Evolutionary conservation across 2,888 invertebrate genomes (phyloP).

Genomic region (Epinotia ramella): DNA sequence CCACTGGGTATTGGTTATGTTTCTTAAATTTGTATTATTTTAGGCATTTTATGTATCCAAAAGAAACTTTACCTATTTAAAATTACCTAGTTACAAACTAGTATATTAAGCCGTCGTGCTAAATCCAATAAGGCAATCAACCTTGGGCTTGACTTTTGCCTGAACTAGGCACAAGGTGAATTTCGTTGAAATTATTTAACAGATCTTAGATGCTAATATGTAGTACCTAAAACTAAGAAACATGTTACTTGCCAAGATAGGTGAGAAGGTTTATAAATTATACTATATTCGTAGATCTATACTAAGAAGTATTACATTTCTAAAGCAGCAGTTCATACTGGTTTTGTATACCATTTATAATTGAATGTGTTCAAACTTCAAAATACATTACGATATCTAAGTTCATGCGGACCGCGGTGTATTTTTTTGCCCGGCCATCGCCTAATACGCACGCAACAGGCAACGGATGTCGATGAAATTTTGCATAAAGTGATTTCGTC

Average conservation of each 20-base stretch:
- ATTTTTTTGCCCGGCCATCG: neutral
- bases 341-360: neutral
- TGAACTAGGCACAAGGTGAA: constrained; percentile 11
- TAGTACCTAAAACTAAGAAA: too few relatives aligned
- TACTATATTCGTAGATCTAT: neutral
- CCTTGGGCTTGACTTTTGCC: constrained; percentile 29
- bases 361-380: neutral
- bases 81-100: neutral
- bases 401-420: neutral
- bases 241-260: neutral
- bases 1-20: too few relatives aligned
- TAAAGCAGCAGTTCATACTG: neutral
- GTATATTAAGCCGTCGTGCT: neutral
- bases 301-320: too few relatives aligned
- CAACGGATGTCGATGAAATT: constrained; percentile 33
- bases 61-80: neutral
- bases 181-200: constrained; percentile 3
- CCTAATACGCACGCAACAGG: constrained; percentile 6
- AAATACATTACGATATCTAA: neutral
- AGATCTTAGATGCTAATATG: too few relatives aligned
- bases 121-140: constrained; percentile 7
- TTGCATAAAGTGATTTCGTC: constrained; percentile 28
- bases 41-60: too few relatives aligned
- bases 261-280: neutral
- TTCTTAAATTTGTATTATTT: too few relatives aligned